Conservation (phyloP, 2,888 invertebrate genomes). For the Zootermopsis nevadensis region DNA sequence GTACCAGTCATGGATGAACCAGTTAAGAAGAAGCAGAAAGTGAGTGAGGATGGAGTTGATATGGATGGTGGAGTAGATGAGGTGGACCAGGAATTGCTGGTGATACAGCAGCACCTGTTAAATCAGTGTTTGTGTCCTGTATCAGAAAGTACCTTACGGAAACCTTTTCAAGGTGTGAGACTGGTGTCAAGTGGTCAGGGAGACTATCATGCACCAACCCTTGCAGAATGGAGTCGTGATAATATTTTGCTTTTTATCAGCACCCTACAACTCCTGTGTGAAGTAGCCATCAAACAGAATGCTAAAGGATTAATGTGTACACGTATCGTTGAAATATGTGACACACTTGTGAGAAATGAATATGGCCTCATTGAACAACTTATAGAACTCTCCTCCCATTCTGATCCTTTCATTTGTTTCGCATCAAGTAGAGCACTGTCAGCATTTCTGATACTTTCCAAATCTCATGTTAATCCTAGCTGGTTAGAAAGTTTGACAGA, state of each 20-base stretch:
- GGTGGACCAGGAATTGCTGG: conserved; percentile 66
- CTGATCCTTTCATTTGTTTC: conserved; percentile 84
- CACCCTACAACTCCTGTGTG: conserved; percentile 84
- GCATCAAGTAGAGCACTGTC: conserved; percentile 83
- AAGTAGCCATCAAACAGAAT: conserved; percentile 87
- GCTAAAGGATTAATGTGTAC: conserved; percentile 85
- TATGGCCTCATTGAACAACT: conserved; percentile 87
- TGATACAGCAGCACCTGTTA: conserved; percentile 75
- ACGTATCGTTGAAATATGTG: conserved; percentile 82
- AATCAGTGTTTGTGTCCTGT: conserved; percentile 84
- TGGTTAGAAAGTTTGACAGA: conserved; percentile 78
- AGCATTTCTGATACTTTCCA: conserved; percentile 85
- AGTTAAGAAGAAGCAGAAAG: conserved; percentile 84
- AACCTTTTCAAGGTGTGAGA: conserved; percentile 76
- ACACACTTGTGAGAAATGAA: conserved; percentile 82
- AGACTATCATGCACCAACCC: conserved; percentile 58
- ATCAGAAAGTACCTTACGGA: conserved; percentile 75
- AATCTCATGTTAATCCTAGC: conserved; percentile 81
- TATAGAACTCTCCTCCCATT: conserved; percentile 80
- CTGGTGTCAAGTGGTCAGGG: conserved; percentile 50
- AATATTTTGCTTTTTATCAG: conserved; percentile 82
- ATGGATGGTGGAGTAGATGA: conserved; percentile 63
- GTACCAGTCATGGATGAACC: conserved; percentile 82
- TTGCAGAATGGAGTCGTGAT: conserved; percentile 73
- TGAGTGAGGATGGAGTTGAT: conserved; percentile 69